A percentile compares a stretch with the other conserved stretches of the same genome.
Conservation (phyloP, 2,888 invertebrate genomes). For the Lasiommata megera region DNA sequence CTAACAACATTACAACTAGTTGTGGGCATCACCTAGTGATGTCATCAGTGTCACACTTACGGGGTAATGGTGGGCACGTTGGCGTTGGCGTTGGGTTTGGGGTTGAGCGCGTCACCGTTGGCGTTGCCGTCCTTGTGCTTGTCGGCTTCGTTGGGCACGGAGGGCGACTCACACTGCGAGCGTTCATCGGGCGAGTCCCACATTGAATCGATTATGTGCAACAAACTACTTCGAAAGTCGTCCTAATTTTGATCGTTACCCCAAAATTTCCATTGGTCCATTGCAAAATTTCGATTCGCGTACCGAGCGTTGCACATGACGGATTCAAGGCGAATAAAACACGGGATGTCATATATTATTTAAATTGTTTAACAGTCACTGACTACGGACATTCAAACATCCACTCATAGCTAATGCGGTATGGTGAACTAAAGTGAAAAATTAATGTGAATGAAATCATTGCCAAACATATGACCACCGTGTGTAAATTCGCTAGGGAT, state of each 20-base stretch:
- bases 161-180: slow-evolving; percentile 76
- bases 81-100: slow-evolving; percentile 60
- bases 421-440: slow-evolving; percentile 72
- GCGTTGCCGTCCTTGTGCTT: slow-evolving; percentile 59
- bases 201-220: slow-evolving; percentile 83
- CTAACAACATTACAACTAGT: too few species aligned
- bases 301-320: slow-evolving; percentile 80
- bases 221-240: slow-evolving; percentile 82
- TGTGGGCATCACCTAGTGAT: too few species aligned
- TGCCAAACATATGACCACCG: slow-evolving; percentile 80
- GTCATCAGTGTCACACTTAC: too few species aligned
- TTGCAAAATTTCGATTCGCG: slow-evolving; percentile 52
- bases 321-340: slow-evolving; percentile 82
- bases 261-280: slow-evolving; percentile 52
- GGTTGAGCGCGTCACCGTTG: slow-evolving; percentile 69
- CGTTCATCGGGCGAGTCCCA: slow-evolving; percentile 82
- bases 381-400: slow-evolving; percentile 78
- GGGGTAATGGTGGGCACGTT: slow-evolving; percentile 80
- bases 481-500: slow-evolving; percentile 80
- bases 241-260: slow-evolving; percentile 60
- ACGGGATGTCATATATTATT: slow-evolving; percentile 82
- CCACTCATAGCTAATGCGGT: slow-evolving; percentile 71
- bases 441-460: slow-evolving; percentile 69
- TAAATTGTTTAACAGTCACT: slow-evolving; percentile 71
- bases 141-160: slow-evolving; percentile 55